phyloP scores from a whole-genome alignment of 2,797 vertebrate genomes.

The Rhynchonycteris naso region DNA sequence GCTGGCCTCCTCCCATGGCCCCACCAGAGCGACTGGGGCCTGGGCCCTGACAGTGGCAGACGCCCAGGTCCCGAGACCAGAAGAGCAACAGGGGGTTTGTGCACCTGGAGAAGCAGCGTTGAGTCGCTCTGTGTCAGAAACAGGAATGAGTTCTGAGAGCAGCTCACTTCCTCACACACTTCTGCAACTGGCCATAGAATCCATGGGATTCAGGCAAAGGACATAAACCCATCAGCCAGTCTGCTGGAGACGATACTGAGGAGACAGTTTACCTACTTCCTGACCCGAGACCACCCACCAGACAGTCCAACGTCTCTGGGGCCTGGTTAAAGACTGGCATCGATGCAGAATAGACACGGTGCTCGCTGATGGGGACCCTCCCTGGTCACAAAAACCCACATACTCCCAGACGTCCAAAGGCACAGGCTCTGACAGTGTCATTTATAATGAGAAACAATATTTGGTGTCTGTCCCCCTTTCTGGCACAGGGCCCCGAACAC shows the following conservation, averaged over 20 bases:
- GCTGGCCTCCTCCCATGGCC: background rate
- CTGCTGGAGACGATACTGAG: rapidly evolving
- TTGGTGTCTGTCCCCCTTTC: background rate
- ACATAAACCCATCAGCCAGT: background rate
- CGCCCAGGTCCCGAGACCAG: background rate
- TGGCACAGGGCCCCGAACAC: background rate
- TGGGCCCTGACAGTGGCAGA: background rate
- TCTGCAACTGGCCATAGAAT: background rate
- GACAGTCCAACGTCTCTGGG: background rate
- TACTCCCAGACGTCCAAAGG: background rate
- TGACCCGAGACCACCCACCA: background rate
- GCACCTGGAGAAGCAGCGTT: background rate
- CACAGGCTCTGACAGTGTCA: background rate
- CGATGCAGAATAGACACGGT: rapidly evolving
- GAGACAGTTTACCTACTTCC: background rate
- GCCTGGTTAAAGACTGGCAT: background rate
- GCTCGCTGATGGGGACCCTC: rapidly evolving
- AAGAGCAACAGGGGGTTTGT: background rate
- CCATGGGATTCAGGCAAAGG: too few relatives aligned
- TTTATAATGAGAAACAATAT: rapidly evolving
- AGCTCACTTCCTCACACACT: background rate
- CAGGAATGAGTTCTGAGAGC: background rate
- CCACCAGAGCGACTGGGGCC: background rate
- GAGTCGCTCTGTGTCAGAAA: rapidly evolving
- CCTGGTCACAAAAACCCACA: rapidly evolving